Evolutionary conservation across 1,140 invertebrate species (phyloP), one percentile per base, ranked within the genome.

Genomic region (Chlorops oryzae): DNA sequence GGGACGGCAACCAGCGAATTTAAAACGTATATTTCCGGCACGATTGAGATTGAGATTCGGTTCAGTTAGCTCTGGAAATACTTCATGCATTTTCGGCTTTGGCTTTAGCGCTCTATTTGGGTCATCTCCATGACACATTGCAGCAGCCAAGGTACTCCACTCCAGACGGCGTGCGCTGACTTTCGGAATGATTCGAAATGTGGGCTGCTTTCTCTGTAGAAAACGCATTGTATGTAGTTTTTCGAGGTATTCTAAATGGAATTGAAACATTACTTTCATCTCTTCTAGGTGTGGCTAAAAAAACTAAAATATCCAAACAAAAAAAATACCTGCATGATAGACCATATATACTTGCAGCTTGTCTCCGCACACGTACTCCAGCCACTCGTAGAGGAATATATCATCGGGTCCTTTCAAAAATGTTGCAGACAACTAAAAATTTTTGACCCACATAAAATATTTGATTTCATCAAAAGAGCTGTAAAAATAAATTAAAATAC

Each of bases 61-160:
- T 12, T 56, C 27, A 21, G 59, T 57, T 3, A 69, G 52, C 3
- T 67, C 50, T 0, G 67, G 67, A 46, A 70, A 67, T 1, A 54
- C 54, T 21, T 70, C 62, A 3, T 42, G 18, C 0, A 67, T 38
- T 4, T 54, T 55, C 5, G 64, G 64, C 39, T 70, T 70, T 0
- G 62, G 62, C n/a, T 59, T 62, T 6, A 67, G 47, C 1, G 65
- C 63, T 41, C 62, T 68, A 46, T 60, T 61, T 4, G 65, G 65
- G 57, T 69, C 65, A 35, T 69, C 65, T 2, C 65, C 65, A 18
- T 69, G 65, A n/a, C 65, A 69, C 65, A 69, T 69, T n/a, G 65
- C 65, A 3, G 65, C 65, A 2, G 65, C 65, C 28, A 69, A 28
- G 0, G 65, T 57, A 49, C 61, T 65, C 65, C 65, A 69, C 21